phyloP scores from a whole-genome alignment of 2,888 invertebrate genomes.

The Erebia epiphron region DNA sequence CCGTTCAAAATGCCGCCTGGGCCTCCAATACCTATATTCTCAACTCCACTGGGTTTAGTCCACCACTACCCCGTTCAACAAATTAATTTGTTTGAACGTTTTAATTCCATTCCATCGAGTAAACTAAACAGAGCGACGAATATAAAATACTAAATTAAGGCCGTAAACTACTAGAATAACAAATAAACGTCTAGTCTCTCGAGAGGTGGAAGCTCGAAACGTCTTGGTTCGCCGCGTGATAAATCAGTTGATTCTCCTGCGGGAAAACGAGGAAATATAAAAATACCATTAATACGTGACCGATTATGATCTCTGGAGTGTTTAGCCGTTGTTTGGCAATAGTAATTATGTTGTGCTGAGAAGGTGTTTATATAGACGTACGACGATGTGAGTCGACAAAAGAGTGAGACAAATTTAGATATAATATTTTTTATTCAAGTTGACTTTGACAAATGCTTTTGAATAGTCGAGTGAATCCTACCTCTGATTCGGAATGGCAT shows the following conservation, averaged over 20 bases:
- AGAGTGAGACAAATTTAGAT: no score
- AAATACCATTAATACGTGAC: slow-evolving; percentile 21
- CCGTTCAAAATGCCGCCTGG: no score
- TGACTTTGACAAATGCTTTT: no score
- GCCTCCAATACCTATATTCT: no score
- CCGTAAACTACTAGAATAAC: slow-evolving; percentile 30
- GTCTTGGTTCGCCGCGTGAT: slow-evolving; percentile 27
- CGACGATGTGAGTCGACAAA: no score
- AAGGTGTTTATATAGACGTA: neutral
- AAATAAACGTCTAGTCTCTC: slow-evolving; percentile 27
- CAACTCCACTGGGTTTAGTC: no score
- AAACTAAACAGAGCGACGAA: slow-evolving; percentile 1
- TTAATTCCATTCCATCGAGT: slow-evolving; percentile 8
- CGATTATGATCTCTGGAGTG: slow-evolving; percentile 15
- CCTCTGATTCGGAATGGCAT: no score
- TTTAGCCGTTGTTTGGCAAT: slow-evolving; percentile 9
- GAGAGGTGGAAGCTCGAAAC: slow-evolving; percentile 25
- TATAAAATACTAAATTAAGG: slow-evolving; percentile 28
- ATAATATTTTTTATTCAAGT: no score
- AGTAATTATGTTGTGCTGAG: neutral
- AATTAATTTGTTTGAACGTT: slow-evolving; percentile 13
- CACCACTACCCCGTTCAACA: neutral
- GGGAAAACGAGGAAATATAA: slow-evolving; percentile 1
- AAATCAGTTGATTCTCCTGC: slow-evolving; percentile 27
- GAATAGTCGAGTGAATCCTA: no score